Evolutionary conservation across 2,797 vertebrate genomes (phyloP).

Genomic region (Sebastes cheni): DNA sequence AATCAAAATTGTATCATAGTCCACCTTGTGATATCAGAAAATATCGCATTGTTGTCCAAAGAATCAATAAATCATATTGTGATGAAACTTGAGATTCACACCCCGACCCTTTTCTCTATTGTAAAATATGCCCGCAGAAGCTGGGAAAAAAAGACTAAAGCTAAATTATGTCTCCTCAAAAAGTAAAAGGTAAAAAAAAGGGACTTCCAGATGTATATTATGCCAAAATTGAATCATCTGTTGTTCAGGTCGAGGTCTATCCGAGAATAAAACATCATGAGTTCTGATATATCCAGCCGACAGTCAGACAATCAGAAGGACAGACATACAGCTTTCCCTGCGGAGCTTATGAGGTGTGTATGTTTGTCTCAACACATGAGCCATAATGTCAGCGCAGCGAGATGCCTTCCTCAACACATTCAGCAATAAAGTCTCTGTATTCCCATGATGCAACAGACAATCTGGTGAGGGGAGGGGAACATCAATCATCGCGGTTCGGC

Average conservation of each 20-base stretch:
- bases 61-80: too few relatives aligned
- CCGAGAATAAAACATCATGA: background rate
- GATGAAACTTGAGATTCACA: too few relatives aligned
- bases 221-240: background rate
- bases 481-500: slow-evolving; percentile 59
- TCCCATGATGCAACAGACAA: slow-evolving; percentile 61
- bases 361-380: slow-evolving; percentile 26
- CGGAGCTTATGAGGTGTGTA: background rate
- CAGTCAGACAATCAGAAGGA: background rate
- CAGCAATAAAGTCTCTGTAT: slow-evolving; percentile 38
- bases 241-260: background rate
- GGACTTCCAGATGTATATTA: background rate
- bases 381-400: slow-evolving; percentile 15
- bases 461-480: slow-evolving; percentile 40
- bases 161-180: background rate
- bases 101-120: background rate
- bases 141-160: background rate
- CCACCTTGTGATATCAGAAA: rapidly evolving
- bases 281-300: background rate
- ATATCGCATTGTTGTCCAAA: too few relatives aligned
- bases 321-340: background rate
- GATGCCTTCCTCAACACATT: slow-evolving; percentile 28
- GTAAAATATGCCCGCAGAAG: background rate
- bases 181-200: background rate
- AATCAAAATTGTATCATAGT: too few relatives aligned